Conservation (phyloP, 2,113 vertebrate genomes). For the Hippocampus mohnikei region DNA sequence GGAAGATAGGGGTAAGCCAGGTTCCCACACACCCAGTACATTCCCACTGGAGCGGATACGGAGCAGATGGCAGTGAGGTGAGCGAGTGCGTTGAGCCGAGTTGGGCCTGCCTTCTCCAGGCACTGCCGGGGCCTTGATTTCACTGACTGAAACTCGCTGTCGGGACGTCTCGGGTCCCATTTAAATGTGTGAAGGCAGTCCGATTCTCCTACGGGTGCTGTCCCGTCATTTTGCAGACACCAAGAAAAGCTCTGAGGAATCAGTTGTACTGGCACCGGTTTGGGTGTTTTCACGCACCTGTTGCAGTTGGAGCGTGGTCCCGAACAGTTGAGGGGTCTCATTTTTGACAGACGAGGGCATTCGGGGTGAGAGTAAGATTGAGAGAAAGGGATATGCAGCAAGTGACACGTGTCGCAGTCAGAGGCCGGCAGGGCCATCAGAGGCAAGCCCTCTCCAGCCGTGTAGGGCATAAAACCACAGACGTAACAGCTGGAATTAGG, state of each 20-base stretch:
- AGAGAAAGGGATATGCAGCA: constrained; percentile 32
- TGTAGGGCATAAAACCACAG: constrained; percentile 48
- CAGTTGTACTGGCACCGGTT: constrained; percentile 34
- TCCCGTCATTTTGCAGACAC: constrained; percentile 47
- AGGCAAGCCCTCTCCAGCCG: constrained; percentile 45
- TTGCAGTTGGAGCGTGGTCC: constrained; percentile 25
- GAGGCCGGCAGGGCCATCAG: constrained; percentile 51
- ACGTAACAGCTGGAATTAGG: constrained; percentile 51
- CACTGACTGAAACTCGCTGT: neutral
- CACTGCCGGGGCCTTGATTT: constrained; percentile 23
- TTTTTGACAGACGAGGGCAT: constrained; percentile 20
- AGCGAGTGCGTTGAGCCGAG: constrained; percentile 26
- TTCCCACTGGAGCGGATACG: constrained; percentile 45
- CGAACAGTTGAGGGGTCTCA: constrained; percentile 38
- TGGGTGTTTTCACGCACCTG: constrained; percentile 28
- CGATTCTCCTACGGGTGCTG: constrained; percentile 18
- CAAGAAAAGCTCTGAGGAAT: constrained; percentile 37
- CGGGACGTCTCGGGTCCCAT: neutral
- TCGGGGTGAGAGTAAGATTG: constrained; percentile 25
- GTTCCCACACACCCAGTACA: constrained; percentile 55
- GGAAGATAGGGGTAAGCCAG: constrained; percentile 44
- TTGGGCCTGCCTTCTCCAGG: constrained; percentile 25
- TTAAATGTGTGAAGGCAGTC: constrained; percentile 40
- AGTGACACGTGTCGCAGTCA: constrained; percentile 50
- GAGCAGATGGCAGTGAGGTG: constrained; percentile 31